Base-by-base conservation (phyloP, 2,113 vertebrate species). In the Furnarius figulus region DNA sequence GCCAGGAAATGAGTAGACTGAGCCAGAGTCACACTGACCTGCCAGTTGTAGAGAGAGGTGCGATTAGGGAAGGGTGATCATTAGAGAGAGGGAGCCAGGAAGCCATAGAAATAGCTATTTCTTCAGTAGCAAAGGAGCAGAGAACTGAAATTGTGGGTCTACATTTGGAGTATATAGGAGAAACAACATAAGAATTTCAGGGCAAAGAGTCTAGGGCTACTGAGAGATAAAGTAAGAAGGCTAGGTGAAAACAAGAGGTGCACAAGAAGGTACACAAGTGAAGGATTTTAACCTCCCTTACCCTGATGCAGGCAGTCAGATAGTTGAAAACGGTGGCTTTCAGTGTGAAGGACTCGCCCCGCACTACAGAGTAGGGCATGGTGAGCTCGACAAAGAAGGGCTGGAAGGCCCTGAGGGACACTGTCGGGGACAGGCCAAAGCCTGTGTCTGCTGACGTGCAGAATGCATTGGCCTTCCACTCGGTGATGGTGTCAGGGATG, bases 371-470 rank as follows among this genome's bases (percentile, higher is more conserved):
- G 97, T 99, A 99, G 37, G 99, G 99, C 91, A 99, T 23, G 4
- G 97, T 99, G 91, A 99, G 98, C 56, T 99, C 98, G 5, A 99
- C 96, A 77, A 99, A 99, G 98, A 99, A 99, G 6, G 99, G 99
- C 97, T 99, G 98, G 98, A 99, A 99, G 93, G 98, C 98, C 5
- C 20, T 98, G 62, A 99, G 75, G 44, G 97, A 90, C 74, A 93
- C 53, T 22, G 97, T 96, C 0, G 97, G 97, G 80, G 99, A 98
- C 81, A 99, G 95, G 28, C 99, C 99, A 46, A 99, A 98, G 33
- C 99, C 99, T 0, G 90, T 35, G 13, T 95, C 85, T 21, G 52
- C 9, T 1, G 98, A 99, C 83, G 98, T 94, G 93, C 99, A 99
- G 98, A 99, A 98, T 8, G 98, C 98, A 20, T 97, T 98, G 1